phyloP scores from a whole-genome alignment of 2,888 invertebrate species.

The Hyles lineata region DNA sequence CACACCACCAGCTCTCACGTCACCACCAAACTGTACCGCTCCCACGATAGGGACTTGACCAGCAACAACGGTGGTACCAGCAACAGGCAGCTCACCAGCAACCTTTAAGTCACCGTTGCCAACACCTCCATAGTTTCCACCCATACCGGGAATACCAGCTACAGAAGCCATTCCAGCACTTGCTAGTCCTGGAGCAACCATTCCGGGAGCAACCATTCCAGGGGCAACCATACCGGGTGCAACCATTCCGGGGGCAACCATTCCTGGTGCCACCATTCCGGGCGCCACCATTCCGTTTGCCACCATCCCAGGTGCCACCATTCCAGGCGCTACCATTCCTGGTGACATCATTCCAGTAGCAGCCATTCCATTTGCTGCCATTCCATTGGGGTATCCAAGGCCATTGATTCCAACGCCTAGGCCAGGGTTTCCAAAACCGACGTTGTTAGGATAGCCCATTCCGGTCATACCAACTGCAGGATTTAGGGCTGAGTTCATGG shows the following conservation, averaged over 20 bases:
- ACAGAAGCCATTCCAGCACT: constrained; percentile 2
- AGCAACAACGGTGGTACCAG: constrained; percentile 48
- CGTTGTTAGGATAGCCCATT: constrained; percentile 17
- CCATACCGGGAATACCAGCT: constrained; percentile 1
- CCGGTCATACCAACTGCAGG: constrained; percentile 20
- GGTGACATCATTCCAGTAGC: neutral
- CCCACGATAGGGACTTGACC: constrained; percentile 55
- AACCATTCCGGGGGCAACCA: neutral
- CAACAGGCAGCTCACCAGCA: constrained; percentile 47
- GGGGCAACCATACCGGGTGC: neutral
- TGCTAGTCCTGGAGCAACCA: neutral
- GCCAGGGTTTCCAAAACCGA: constrained; percentile 17
- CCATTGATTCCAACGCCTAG: constrained; percentile 8
- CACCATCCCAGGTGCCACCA: constrained; percentile 3
- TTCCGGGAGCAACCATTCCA: constrained; percentile 2
- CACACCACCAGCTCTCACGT: constrained; percentile 46
- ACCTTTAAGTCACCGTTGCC: constrained; percentile 48
- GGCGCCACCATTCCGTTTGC: neutral
- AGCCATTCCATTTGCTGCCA: neutral
- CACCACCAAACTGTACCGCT: constrained; percentile 47
- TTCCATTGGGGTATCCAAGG: constrained; percentile 10
- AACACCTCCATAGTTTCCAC: constrained; percentile 37
- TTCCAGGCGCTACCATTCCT: neutral
- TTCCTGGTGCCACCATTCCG: neutral
- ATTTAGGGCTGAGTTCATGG: constrained; percentile 15